Conservation (phyloP, 2,113 vertebrate genomes). For the Dicerorhinus sumatrensis region DNA sequence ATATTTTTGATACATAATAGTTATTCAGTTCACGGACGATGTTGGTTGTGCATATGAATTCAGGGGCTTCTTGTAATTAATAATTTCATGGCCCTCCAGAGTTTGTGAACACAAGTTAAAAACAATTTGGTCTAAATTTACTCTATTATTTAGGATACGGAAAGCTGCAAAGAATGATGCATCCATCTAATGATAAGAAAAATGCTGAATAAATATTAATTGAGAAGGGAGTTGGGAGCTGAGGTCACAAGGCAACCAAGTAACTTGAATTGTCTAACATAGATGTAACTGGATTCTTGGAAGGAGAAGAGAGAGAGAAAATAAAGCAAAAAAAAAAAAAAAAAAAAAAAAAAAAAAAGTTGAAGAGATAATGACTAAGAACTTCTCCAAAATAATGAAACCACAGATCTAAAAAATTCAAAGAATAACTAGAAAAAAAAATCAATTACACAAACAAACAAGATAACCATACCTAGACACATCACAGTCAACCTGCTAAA, state of each 20-base stretch:
- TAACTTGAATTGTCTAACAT: background rate
- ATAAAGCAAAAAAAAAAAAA: background rate
- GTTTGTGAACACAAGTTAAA: background rate
- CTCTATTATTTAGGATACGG: background rate
- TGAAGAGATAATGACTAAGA: background rate
- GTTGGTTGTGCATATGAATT: background rate
- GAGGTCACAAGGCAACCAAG: background rate
- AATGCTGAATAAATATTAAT: background rate
- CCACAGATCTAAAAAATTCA: background rate
- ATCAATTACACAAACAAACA: background rate
- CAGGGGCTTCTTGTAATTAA: background rate
- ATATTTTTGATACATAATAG: background rate
- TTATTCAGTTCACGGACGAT: background rate
- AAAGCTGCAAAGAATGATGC: background rate
- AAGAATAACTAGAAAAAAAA: background rate
- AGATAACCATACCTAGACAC: background rate
- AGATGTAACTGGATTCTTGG: background rate
- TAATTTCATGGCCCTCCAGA: background rate
- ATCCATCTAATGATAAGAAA: background rate
- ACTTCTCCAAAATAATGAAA: background rate
- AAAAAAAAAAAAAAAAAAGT: constrained; percentile 15
- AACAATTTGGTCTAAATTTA: background rate
- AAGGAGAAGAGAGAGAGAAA: background rate
- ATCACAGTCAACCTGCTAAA: background rate
- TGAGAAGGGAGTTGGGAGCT: background rate